Conservation (phyloP, 2,888 invertebrate species). For the Drosophila aldrichi region DNA sequence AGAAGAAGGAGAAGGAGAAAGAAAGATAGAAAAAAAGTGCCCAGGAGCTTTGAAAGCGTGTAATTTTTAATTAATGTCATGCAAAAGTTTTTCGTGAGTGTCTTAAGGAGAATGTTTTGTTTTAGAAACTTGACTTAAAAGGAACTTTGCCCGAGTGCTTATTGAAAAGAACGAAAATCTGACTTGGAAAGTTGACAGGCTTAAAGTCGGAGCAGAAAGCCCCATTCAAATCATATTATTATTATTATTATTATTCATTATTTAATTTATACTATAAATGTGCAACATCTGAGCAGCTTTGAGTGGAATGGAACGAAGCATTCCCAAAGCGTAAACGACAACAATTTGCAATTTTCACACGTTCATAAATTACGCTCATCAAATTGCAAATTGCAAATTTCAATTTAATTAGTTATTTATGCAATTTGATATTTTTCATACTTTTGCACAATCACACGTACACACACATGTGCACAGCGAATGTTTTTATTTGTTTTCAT, state of each 20-base stretch:
- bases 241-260: background rate
- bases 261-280: constrained; percentile 9
- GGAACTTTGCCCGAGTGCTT: constrained; percentile 34
- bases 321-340: constrained; percentile 22
- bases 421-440: constrained; percentile 61
- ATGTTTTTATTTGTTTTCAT: constrained; percentile 46
- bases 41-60: constrained; percentile 40
- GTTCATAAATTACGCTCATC: constrained; percentile 75
- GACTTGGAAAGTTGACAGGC: constrained; percentile 30
- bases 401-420: constrained; percentile 78
- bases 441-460: constrained; percentile 23
- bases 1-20: too few relatives aligned
- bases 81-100: constrained; percentile 41
- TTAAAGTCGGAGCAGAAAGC: constrained; percentile 16
- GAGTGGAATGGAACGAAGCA: background rate
- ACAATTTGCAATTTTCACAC: constrained; percentile 67
- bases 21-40: background rate
- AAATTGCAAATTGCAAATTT: constrained; percentile 70
- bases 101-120: constrained; percentile 53
- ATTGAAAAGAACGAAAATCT: constrained; percentile 44
- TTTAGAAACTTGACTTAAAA: constrained; percentile 42
- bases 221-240: constrained; percentile 9
- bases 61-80: constrained; percentile 68
- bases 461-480: background rate
- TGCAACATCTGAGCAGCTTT: constrained; percentile 9